Percentiles rank a stretch among this genome's conserved stretches.
These are phyloP conservation scores for Pherbina coryleti DNA, from an alignment of 2,888 invertebrate species.

Conservation along the genomic window DNA sequence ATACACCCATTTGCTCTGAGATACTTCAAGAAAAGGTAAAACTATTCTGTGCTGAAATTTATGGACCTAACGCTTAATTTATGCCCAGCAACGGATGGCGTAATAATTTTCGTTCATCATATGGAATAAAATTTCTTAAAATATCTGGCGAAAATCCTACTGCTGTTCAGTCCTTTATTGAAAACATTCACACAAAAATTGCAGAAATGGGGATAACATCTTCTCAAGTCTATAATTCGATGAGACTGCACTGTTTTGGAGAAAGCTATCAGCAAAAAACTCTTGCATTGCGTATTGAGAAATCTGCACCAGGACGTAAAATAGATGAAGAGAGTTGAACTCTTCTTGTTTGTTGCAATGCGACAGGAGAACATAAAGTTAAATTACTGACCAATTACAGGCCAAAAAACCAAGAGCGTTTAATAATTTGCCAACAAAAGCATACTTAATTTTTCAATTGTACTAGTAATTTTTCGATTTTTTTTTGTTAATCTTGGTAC, in stretches of 20 bases:
- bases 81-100: constrained; percentile 18
- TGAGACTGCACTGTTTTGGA: constrained; percentile 37
- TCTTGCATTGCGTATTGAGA: constrained; percentile 23
- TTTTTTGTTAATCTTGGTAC: no score
- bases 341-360: constrained; percentile 28
- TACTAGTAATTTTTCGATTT: no score
- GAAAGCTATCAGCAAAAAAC: constrained; percentile 25
- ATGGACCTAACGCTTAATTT: neutral
- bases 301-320: constrained; percentile 36
- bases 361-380: constrained; percentile 25
- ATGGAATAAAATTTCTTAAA: neutral
- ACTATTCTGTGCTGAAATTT: no score
- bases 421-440: no score
- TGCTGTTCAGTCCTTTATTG: no score
- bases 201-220: neutral
- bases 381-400: constrained; percentile 34
- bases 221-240: constrained; percentile 38
- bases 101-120: constrained; percentile 25
- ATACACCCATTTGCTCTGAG: no score
- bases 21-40: no score
- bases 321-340: constrained; percentile 24
- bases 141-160: no score
- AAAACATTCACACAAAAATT: neutral
- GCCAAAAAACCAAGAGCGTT: constrained; percentile 32
- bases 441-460: no score